A percentile compares a stretch with the other conserved stretches of the same genome.
Evolutionary conservation across 2,888 invertebrate genomes (phyloP).

Genomic region (Euplagia quadripunctaria): DNA sequence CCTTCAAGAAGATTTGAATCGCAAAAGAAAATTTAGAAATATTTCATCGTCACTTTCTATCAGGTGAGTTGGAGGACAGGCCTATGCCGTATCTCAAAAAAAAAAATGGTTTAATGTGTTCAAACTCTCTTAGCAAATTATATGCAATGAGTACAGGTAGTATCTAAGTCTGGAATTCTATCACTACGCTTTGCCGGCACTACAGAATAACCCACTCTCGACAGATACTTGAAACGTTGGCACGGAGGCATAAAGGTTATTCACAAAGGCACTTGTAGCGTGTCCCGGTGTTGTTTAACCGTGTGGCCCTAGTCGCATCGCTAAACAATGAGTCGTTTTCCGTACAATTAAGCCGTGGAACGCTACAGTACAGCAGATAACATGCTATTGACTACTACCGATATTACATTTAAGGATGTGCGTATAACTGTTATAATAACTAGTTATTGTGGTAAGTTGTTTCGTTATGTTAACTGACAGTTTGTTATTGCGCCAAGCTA

Average conservation of each 20-base stretch:
- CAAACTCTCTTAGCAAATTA: background rate
- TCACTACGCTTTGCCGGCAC: background rate
- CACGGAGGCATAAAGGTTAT: background rate
- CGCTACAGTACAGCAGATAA: conserved; percentile 15
- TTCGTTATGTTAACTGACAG: conserved; percentile 3
- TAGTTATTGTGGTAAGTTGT: background rate
- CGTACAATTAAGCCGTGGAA: conserved; percentile 41
- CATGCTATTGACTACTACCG: conserved; percentile 17
- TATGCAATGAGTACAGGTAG: no score
- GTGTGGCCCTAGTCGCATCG: conserved; percentile 11
- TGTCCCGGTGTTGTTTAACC: conserved; percentile 5
- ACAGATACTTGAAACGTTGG: background rate
- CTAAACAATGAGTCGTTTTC: conserved; percentile 48
- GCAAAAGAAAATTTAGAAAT: no score
- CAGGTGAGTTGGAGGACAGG: no score
- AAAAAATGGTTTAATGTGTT: background rate
- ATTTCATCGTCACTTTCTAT: no score
- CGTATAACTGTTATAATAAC: conserved; percentile 10
- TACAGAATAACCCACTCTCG: background rate
- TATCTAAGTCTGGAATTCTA: no score
- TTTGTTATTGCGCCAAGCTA: background rate
- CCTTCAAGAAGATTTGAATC: no score
- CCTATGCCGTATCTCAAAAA: no score
- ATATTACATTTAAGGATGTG: conserved; percentile 19
- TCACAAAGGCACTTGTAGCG: background rate